Evolutionary conservation across 2,113 vertebrate species (phyloP).

Genomic region (Odocoileus hemionus): DNA sequence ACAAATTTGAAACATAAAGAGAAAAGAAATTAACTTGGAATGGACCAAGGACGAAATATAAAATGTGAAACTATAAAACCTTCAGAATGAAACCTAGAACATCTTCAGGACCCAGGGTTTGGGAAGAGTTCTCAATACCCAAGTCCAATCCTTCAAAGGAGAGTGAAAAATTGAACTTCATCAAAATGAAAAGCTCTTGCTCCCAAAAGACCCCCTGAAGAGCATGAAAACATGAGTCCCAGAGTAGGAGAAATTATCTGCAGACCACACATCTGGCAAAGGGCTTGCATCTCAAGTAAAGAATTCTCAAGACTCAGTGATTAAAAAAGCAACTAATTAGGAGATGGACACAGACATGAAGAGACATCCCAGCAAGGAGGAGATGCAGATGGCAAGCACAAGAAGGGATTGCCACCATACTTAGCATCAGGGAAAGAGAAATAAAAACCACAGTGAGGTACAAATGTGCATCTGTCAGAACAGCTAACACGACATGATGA

Average conservation of each 20-base stretch:
- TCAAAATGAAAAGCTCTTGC: neutral
- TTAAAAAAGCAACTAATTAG: neutral
- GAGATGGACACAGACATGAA: neutral
- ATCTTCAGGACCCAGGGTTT: neutral
- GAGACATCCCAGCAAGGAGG: neutral
- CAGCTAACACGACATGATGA: neutral
- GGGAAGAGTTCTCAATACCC: rapidly evolving
- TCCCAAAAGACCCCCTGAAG: neutral
- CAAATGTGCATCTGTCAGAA: neutral
- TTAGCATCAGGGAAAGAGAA: neutral
- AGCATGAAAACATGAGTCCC: neutral
- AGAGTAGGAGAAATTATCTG: neutral
- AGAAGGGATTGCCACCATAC: neutral
- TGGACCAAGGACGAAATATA: rapidly evolving
- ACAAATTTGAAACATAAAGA: neutral
- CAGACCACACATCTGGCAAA: neutral
- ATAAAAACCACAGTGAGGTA: neutral
- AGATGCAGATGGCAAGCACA: neutral
- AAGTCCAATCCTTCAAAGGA: neutral
- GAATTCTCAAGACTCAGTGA: neutral
- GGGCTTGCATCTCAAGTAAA: neutral
- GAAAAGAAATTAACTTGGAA: neutral
- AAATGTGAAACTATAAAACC: neutral
- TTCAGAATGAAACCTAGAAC: neutral
- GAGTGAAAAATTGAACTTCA: neutral